A percentile compares a stretch with the other conserved stretches of the same genome.
phyloP scores from a whole-genome alignment of 2,113 vertebrate genomes.

The Spilogale gracilis region DNA sequence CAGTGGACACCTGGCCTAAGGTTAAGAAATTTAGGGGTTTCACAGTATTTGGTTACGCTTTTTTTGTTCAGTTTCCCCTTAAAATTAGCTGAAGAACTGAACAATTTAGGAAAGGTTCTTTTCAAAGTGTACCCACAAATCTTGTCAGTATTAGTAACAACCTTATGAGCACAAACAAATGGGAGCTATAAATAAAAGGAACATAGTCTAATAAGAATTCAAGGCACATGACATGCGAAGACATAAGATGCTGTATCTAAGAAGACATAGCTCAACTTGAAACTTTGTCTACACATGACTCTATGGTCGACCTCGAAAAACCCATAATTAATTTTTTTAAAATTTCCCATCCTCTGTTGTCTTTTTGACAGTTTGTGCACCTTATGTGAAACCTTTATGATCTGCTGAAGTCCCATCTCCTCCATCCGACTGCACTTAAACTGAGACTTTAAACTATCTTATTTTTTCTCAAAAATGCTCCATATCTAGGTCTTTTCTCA shows the following conservation, averaged over 20 bases:
- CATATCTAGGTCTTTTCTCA: not conserved
- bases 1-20: conserved; percentile 69
- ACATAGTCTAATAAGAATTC: conserved; percentile 67
- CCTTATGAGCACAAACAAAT: conserved; percentile 74
- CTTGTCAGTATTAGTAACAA: conserved; percentile 80
- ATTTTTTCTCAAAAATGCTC: conserved; percentile 12
- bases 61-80: conserved; percentile 76
- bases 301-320: conserved; percentile 63
- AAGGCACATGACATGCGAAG: conserved; percentile 17
- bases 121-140: conserved; percentile 70
- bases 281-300: conserved; percentile 75
- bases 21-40: conserved; percentile 75
- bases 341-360: conserved; percentile 66
- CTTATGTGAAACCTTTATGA: conserved; percentile 35
- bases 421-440: not conserved
- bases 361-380: conserved; percentile 41
- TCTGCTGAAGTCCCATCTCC: conserved; percentile 30
- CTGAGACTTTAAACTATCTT: conserved; percentile 21
- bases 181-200: conserved; percentile 80
- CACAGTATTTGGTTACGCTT: conserved; percentile 79
- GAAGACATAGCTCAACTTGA: conserved; percentile 74
- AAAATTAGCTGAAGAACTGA: conserved; percentile 68
- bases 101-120: conserved; percentile 65
- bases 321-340: conserved; percentile 68
- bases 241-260: conserved; percentile 18